A percentile compares a stretch with the other conserved stretches of the same genome.
These are phyloP conservation scores for Diabrotica undecimpunctata DNA, from an alignment of 1,140 invertebrate genomes.

Conservation along the genomic window DNA sequence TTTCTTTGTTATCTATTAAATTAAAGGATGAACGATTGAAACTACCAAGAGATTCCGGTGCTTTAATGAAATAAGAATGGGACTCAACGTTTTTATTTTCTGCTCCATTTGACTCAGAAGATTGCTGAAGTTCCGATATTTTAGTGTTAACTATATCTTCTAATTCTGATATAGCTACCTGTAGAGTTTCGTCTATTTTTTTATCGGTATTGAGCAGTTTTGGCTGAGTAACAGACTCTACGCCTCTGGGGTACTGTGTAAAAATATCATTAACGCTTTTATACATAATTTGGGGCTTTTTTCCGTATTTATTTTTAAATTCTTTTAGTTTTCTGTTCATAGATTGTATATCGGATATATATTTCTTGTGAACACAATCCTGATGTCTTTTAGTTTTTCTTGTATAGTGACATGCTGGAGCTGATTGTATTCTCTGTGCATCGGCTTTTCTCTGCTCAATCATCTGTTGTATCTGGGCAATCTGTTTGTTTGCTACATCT, in stretches of 20 bases:
- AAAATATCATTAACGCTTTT: conserved; percentile 27
- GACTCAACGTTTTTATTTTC: no score
- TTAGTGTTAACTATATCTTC: conserved; percentile 22
- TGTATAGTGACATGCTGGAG: neutral
- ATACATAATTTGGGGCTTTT: conserved; percentile 23
- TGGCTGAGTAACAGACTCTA: conserved; percentile 27
- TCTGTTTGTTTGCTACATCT: conserved; percentile 20
- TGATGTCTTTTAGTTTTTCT: conserved; percentile 4
- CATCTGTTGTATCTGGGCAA: conserved; percentile 20
- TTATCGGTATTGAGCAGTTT: conserved; percentile 19
- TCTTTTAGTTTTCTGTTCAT: conserved; percentile 26
- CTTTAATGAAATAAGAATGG: no score
- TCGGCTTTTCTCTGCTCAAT: conserved; percentile 15
- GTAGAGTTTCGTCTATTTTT: conserved; percentile 29
- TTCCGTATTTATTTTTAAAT: conserved; percentile 35
- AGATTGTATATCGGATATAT: conserved; percentile 19
- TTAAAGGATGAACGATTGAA: no score
- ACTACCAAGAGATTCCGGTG: no score
- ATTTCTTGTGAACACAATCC: conserved; percentile 11
- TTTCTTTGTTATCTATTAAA: no score
- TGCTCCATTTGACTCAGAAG: no score
- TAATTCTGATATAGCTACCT: conserved; percentile 19
- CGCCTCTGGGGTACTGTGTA: conserved; percentile 20
- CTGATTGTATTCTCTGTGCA: neutral
- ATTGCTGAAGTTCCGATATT: neutral